Evolutionary conservation across 1,140 invertebrate species (phyloP).

Genomic region (Camponotus pennsylvanicus): DNA sequence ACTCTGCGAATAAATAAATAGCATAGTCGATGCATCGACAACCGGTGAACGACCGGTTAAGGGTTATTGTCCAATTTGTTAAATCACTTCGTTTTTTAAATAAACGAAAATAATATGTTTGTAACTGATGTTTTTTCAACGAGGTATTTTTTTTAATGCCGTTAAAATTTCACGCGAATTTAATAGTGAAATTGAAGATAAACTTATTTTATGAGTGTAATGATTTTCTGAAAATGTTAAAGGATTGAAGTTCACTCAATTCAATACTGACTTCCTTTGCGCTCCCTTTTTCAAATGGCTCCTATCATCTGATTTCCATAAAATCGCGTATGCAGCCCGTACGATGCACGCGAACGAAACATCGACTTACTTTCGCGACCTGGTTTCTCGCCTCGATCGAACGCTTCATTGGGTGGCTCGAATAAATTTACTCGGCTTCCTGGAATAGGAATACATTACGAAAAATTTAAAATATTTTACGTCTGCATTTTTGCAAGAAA

Average conservation of each 20-base stretch:
- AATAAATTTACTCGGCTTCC: slow-evolving; percentile 11
- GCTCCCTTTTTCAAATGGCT: not conserved
- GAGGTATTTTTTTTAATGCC: not conserved
- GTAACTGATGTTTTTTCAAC: not conserved
- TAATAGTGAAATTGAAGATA: not conserved
- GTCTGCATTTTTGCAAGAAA: not conserved
- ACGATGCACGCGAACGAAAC: slow-evolving; percentile 53
- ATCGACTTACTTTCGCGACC: slow-evolving; percentile 61
- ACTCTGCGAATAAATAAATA: slow-evolving; percentile 28
- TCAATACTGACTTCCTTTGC: slow-evolving; percentile 8
- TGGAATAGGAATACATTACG: not conserved
- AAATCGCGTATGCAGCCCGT: slow-evolving; percentile 27
- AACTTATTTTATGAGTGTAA: too few relatives aligned
- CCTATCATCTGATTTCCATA: not conserved
- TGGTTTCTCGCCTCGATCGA: slow-evolving; percentile 22
- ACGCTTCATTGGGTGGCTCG: slow-evolving; percentile 38
- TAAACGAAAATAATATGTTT: not conserved
- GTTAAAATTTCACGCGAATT: not conserved
- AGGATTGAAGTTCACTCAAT: not conserved
- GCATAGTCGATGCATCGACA: not conserved
- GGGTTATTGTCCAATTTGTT: not conserved
- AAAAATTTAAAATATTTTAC: not conserved
- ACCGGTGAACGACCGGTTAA: not conserved
- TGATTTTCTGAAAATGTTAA: too few relatives aligned
- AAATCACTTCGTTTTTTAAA: not conserved